Evolutionary conservation across 2,888 invertebrate genomes (phyloP).

Genomic region (Hemaris fuciformis): DNA sequence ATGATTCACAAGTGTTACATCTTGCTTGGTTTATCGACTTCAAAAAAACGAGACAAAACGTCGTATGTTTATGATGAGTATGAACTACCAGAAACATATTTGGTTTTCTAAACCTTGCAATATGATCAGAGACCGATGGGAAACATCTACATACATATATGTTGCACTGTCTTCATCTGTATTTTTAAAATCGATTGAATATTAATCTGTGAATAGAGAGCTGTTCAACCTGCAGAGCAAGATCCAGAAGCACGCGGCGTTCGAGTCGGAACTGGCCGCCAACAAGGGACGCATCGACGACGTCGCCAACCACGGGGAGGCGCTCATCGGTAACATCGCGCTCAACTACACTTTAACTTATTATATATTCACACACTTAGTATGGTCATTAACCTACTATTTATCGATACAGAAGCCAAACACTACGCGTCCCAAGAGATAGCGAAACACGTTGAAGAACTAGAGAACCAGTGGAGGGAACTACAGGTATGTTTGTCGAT

Average conservation of each 20-base stretch:
- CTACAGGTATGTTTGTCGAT: constrained; percentile 76
- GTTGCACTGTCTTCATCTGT: not conserved
- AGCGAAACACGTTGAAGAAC: constrained; percentile 88
- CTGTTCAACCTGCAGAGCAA: constrained; percentile 98
- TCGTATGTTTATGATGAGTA: too few species aligned
- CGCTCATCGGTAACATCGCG: constrained; percentile 79
- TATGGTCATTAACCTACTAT: not conserved
- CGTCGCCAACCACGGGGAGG: constrained; percentile 90
- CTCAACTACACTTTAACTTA: not conserved
- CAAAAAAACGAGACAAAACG: too few species aligned
- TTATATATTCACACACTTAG: not conserved
- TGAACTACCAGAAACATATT: too few species aligned
- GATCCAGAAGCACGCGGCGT: constrained; percentile 97
- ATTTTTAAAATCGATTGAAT: not conserved
- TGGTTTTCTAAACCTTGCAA: too few species aligned
- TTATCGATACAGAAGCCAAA: constrained; percentile 79
- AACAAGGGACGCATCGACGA: constrained; percentile 93
- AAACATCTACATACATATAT: too few species aligned
- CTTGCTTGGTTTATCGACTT: too few species aligned
- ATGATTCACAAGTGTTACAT: too few species aligned
- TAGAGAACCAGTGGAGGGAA: constrained; percentile 93
- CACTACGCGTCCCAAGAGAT: constrained; percentile 96
- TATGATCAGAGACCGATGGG: too few species aligned
- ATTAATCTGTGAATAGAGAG: constrained; percentile 80
- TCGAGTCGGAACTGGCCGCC: constrained; percentile 96